A percentile compares a stretch with the other conserved stretches of the same genome.
phyloP scores from a whole-genome alignment of 2,888 invertebrate genomes.

The Lottia gigantea region DNA sequence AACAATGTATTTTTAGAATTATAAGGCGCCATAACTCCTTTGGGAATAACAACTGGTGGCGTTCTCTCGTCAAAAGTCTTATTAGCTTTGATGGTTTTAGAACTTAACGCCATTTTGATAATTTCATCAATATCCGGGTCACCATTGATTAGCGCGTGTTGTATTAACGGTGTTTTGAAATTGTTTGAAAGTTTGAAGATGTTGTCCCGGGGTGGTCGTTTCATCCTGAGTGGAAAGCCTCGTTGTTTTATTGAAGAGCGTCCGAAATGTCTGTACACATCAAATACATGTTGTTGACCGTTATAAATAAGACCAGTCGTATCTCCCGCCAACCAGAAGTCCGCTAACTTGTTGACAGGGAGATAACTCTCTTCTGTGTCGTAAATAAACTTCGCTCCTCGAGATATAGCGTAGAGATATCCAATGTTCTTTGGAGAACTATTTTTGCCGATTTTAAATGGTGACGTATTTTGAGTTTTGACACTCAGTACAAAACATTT shows the following conservation, averaged over 20 bases:
- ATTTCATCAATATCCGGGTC: constrained; percentile 59
- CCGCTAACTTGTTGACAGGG: constrained; percentile 12
- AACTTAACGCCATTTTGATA: constrained; percentile 39
- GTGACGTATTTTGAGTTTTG: constrained; percentile 1
- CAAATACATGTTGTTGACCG: constrained; percentile 4
- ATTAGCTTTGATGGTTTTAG: constrained; percentile 28
- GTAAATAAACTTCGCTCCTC: constrained; percentile 25
- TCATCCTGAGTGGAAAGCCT: neutral
- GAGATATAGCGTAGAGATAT: constrained; percentile 26
- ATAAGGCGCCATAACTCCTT: constrained; percentile 43
- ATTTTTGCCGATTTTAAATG: constrained; percentile 7
- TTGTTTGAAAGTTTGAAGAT: constrained; percentile 25
- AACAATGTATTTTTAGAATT: constrained; percentile 58
- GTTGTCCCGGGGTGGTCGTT: neutral
- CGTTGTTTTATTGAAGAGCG: neutral
- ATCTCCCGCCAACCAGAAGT: constrained; percentile 8
- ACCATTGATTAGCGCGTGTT: constrained; percentile 52
- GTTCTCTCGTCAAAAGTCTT: constrained; percentile 44
- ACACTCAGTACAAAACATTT: constrained; percentile 18
- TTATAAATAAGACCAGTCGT: constrained; percentile 15
- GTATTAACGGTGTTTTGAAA: constrained; percentile 39
- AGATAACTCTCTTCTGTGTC: constrained; percentile 26
- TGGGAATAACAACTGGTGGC: constrained; percentile 44
- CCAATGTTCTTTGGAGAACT: constrained; percentile 23
- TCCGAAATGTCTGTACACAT: neutral